Percentiles rank a stretch among this genome's conserved stretches.
Conservation (phyloP, 2,797 vertebrate genomes). For the Enteromius radiatus region DNA sequence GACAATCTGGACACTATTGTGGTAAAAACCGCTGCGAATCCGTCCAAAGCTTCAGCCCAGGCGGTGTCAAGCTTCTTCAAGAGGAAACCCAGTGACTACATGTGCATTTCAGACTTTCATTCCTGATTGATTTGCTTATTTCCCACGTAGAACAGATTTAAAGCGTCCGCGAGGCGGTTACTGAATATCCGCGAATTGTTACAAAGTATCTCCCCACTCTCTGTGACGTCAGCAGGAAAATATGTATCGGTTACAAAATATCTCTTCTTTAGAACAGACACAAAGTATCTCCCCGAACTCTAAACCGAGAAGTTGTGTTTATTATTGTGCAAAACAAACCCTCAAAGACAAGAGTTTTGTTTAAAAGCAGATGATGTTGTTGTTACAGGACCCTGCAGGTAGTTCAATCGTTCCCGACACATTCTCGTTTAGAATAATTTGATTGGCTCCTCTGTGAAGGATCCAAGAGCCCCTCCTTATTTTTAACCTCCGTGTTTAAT, state of each 20-base stretch:
- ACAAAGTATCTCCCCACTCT: constrained; percentile 25
- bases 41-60: neutral
- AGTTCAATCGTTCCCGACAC: neutral
- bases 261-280: neutral
- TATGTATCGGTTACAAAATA: constrained; percentile 37
- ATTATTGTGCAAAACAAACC: neutral
- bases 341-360: neutral
- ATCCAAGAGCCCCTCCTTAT: constrained; percentile 30
- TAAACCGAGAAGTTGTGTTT: neutral
- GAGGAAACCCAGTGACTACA: neutral
- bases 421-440: neutral
- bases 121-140: neutral
- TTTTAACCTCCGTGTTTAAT: neutral
- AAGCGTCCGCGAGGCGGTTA: neutral
- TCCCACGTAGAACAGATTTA: neutral
- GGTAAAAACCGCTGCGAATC: constrained; percentile 6
- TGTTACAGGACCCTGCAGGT: neutral
- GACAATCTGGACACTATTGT: neutral
- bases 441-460: neutral
- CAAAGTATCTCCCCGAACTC: neutral
- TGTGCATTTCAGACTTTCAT: constrained; percentile 10
- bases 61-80: constrained; percentile 34
- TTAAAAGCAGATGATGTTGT: neutral
- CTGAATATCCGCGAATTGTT: constrained; percentile 2
- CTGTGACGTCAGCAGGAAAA: constrained; percentile 43